Conservation (phyloP, 2,888 invertebrate species). For the Ferrisia virgata region DNA sequence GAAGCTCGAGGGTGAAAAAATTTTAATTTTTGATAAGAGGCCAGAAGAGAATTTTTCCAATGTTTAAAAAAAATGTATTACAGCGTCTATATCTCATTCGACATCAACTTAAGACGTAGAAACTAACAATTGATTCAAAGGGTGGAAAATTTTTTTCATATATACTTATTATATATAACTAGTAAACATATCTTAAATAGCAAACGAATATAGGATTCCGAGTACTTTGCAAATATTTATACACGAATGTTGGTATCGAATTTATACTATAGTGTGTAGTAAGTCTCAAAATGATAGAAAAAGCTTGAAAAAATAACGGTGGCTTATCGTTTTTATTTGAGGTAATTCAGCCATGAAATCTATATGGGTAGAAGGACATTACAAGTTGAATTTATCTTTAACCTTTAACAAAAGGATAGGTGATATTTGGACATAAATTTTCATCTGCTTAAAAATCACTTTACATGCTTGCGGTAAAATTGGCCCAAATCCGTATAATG, state of each 20-base stretch:
- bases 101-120: not conserved
- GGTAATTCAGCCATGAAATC: slow-evolving; percentile 4
- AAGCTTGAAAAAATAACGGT: not conserved
- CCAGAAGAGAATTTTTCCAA: not conserved
- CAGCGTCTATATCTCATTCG: not conserved
- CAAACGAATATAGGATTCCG: not conserved
- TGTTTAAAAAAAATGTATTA: not conserved
- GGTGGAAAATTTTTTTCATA: not conserved
- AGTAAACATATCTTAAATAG: not conserved
- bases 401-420: slow-evolving; percentile 26
- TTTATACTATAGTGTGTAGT: not conserved
- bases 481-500: slow-evolving; percentile 28
- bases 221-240: not conserved
- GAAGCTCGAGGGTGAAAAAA: not conserved
- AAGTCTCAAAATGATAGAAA: not conserved
- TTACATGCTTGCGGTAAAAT: slow-evolving; percentile 23
- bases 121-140: not conserved
- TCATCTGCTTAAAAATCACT: slow-evolving; percentile 28
- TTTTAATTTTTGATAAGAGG: not conserved
- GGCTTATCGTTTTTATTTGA: slow-evolving; percentile 13
- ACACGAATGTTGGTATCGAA: not conserved
- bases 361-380: slow-evolving; percentile 15
- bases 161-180: not conserved
- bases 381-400: slow-evolving; percentile 28
- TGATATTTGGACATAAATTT: slow-evolving; percentile 26